These are phyloP conservation scores for Riparia riparia DNA, from an alignment of 2,113 vertebrate species.

Conservation along the genomic window DNA sequence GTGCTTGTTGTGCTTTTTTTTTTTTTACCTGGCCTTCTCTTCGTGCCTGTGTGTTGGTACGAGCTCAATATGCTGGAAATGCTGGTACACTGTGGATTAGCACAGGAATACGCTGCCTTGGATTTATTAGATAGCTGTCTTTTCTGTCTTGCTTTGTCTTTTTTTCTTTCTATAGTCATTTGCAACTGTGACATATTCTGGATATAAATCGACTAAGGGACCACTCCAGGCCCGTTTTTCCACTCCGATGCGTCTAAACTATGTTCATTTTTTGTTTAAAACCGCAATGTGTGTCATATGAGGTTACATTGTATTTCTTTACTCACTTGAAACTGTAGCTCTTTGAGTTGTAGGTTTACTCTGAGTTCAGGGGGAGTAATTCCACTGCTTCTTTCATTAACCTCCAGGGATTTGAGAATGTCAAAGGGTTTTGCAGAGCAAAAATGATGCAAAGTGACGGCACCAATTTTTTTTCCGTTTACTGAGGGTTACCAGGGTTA, in stretches of 20 bases:
- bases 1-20: background rate
- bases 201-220: background rate
- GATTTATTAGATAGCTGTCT: background rate
- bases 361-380: background rate
- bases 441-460: background rate
- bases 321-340: background rate
- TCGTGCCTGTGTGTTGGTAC: background rate
- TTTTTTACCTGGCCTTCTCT: background rate
- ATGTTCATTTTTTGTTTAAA: background rate
- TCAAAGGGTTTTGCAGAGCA: background rate
- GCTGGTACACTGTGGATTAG: background rate
- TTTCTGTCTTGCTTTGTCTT: background rate
- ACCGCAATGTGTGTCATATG: background rate
- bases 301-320: background rate
- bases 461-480: background rate
- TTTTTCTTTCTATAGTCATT: background rate
- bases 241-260: background rate
- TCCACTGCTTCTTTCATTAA: background rate
- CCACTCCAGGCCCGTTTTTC: background rate
- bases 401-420: background rate
- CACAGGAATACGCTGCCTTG: background rate
- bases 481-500: background rate
- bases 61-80: background rate
- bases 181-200: background rate
- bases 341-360: accelerated